Conservation (phyloP, 37 sponge, comb jelly and placozoan species). For the Crambe crambe region DNA sequence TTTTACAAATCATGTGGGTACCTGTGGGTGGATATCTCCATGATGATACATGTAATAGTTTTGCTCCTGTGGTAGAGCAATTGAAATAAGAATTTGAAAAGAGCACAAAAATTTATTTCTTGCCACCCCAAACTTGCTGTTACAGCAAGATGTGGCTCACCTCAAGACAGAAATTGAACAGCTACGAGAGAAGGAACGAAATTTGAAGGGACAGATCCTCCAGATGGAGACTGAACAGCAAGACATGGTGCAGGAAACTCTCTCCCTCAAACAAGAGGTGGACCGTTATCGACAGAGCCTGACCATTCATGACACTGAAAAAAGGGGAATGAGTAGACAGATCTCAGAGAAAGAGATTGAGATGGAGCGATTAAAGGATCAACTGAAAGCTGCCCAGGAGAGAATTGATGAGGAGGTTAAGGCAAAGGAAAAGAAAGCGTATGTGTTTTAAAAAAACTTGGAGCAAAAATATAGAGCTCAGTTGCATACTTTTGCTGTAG, state of each 20-base stretch:
- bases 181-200: neutral
- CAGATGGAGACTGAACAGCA: neutral
- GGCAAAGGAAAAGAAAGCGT: slow-evolving; percentile 1
- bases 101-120: too few relatives aligned
- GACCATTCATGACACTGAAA: neutral
- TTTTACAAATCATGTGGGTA: too few relatives aligned
- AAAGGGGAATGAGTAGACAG: neutral
- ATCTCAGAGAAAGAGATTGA: neutral
- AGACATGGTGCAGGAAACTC: neutral
- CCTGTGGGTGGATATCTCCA: too few relatives aligned
- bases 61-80: too few relatives aligned
- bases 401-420: neutral
- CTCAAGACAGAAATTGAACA: neutral
- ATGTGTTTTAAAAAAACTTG: neutral
- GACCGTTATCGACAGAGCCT: neutral
- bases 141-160: neutral
- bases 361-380: neutral
- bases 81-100: too few relatives aligned
- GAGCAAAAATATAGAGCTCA: neutral
- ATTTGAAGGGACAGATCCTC: neutral
- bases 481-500: too few relatives aligned
- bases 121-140: too few relatives aligned
- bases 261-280: neutral
- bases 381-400: neutral
- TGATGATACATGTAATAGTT: too few relatives aligned